These are phyloP conservation scores for Danio jaintianensis DNA, from an alignment of 2,797 vertebrate species.

Conservation along the genomic window DNA sequence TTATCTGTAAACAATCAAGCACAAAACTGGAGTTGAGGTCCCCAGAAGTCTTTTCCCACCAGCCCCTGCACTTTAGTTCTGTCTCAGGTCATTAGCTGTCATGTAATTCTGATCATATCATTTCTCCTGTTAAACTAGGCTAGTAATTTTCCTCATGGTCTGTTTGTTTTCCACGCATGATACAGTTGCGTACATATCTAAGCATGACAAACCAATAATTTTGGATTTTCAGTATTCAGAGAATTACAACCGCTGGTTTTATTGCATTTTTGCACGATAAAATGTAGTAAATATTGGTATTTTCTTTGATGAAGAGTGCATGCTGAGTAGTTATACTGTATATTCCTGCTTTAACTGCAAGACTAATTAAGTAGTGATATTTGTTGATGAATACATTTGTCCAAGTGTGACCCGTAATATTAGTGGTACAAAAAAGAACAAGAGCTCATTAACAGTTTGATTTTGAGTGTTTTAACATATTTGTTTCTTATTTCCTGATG, in stretches of 20 bases:
- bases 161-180: slow-evolving; percentile 7
- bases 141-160: background rate
- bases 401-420: background rate
- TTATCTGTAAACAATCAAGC: background rate
- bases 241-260: background rate
- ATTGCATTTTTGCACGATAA: slow-evolving; percentile 8
- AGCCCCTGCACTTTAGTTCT: slow-evolving; percentile 14
- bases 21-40: slow-evolving; percentile 29
- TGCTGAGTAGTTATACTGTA: slow-evolving; percentile 9
- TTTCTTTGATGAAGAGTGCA: slow-evolving; percentile 34
- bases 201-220: background rate
- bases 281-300: background rate
- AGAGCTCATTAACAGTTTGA: background rate
- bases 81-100: slow-evolving; percentile 9
- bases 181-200: background rate
- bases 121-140: slow-evolving; percentile 10
- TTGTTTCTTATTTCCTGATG: slow-evolving; percentile 18
- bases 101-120: background rate
- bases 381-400: slow-evolving; percentile 4
- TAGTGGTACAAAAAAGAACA: background rate
- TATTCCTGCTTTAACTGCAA: slow-evolving; percentile 28
- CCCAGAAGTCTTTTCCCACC: slow-evolving; percentile 1
- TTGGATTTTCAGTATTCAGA: background rate
- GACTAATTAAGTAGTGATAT: background rate
- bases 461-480: slow-evolving; percentile 4